Percentiles rank a stretch among this genome's conserved stretches.
These are phyloP conservation scores for Drosophila antonietae DNA, from an alignment of 2,888 invertebrate species.

Conservation along the genomic window DNA sequence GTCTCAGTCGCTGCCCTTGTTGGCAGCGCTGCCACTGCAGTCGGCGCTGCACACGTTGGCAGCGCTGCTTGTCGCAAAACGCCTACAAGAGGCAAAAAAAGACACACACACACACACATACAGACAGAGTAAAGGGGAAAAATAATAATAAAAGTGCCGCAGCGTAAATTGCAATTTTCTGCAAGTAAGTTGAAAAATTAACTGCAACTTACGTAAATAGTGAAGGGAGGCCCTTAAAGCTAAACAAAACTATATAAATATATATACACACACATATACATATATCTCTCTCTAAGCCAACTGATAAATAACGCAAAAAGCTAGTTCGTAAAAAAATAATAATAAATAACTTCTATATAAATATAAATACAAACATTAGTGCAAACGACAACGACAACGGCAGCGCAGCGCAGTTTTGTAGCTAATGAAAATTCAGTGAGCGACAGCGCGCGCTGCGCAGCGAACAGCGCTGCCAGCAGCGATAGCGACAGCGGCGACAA, in stretches of 20 bases:
- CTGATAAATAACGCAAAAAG: slow-evolving; percentile 13
- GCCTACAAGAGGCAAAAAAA: slow-evolving; percentile 12
- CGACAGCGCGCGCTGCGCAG: slow-evolving; percentile 14
- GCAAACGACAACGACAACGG: not conserved
- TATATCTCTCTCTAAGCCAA: not conserved
- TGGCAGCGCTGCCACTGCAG: slow-evolving; percentile 46
- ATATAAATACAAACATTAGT: slow-evolving; percentile 17
- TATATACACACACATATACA: not conserved
- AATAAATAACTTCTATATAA: slow-evolving; percentile 13
- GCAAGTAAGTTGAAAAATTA: slow-evolving; percentile 38
- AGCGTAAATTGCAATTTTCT: slow-evolving; percentile 62
- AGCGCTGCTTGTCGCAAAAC: slow-evolving; percentile 20
- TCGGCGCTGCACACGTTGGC: slow-evolving; percentile 6
- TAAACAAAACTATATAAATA: not conserved
- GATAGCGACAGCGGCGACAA: slow-evolving; percentile 54
- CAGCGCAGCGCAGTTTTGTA: slow-evolving; percentile 28
- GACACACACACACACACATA: no score
- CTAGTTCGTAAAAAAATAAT: slow-evolving; percentile 38
- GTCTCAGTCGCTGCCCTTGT: slow-evolving; percentile 37
- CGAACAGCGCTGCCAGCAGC: slow-evolving; percentile 30
- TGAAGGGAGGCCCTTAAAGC: not conserved
- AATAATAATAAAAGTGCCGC: slow-evolving; percentile 15
- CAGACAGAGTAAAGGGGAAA: not conserved
- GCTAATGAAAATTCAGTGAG: slow-evolving; percentile 30
- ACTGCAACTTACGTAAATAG: slow-evolving; percentile 17